A percentile compares a stretch with the other conserved stretches of the same genome.
Conservation (phyloP, 2,113 vertebrate species). For the Zosterops lateralis region DNA sequence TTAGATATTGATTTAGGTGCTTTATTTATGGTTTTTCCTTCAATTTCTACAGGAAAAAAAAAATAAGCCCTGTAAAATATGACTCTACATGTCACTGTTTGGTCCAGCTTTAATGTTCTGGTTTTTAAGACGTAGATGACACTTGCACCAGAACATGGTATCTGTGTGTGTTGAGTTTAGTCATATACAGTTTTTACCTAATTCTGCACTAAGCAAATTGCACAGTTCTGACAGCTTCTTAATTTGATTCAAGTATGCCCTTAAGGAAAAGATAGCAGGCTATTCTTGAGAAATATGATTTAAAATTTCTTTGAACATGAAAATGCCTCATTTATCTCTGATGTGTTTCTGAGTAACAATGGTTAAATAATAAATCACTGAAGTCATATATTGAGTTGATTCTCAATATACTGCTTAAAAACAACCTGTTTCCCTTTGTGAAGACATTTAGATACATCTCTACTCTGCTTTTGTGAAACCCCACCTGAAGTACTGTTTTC, state of each 20-base stretch:
- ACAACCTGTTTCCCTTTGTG: background rate
- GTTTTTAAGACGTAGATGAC: background rate
- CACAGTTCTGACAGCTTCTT: background rate
- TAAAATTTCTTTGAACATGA: slow-evolving; percentile 9
- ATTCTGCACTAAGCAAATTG: background rate
- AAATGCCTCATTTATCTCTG: background rate
- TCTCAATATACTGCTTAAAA: background rate
- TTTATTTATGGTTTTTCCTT: background rate
- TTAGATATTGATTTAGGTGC: background rate
- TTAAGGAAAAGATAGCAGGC: background rate
- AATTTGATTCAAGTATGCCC: background rate
- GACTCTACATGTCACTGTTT: background rate
- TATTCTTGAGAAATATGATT: background rate
- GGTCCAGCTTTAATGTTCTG: background rate
- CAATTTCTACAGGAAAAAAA: background rate
- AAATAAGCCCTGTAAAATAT: background rate
- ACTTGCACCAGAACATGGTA: background rate
- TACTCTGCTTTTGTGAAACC: background rate
- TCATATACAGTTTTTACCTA: background rate
- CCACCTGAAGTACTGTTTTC: background rate
- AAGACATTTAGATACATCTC: background rate
- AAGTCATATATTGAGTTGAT: background rate
- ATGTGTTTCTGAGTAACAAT: background rate
- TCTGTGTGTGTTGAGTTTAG: background rate
- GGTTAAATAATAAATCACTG: background rate